Conservation (phyloP, 1,140 invertebrate species). For the Arctopsyche grandis region DNA sequence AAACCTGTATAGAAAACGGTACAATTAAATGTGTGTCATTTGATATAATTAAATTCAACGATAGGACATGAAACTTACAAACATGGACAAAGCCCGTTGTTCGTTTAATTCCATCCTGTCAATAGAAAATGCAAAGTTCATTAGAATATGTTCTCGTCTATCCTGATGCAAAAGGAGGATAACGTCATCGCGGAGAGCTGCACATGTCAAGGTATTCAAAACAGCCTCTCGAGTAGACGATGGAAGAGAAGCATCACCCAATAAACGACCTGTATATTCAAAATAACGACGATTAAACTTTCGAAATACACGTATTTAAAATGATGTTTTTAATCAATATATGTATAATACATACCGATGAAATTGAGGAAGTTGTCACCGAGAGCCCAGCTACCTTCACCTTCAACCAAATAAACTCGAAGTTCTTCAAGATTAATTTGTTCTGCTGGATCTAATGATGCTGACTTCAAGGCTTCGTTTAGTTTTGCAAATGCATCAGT, state of each 20-base stretch:
- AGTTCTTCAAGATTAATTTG: slow-evolving; percentile 80
- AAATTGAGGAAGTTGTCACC: slow-evolving; percentile 88
- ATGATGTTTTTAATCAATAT: background rate
- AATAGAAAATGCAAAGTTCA: slow-evolving; percentile 88
- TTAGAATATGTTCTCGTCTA: slow-evolving; percentile 85
- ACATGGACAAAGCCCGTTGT: slow-evolving; percentile 81
- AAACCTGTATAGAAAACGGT: slow-evolving; percentile 72
- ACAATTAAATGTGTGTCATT: slow-evolving; percentile 1
- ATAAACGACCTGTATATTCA: slow-evolving; percentile 69
- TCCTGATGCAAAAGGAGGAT: slow-evolving; percentile 92
- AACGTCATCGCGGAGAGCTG: slow-evolving; percentile 88
- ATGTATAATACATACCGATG: slow-evolving; percentile 71
- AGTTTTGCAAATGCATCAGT: slow-evolving; percentile 60
- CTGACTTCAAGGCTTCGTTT: slow-evolving; percentile 56
- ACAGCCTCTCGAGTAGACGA: slow-evolving; percentile 70
- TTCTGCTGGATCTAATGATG: slow-evolving; percentile 70
- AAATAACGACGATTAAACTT: slow-evolving; percentile 20
- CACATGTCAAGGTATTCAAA: slow-evolving; percentile 77
- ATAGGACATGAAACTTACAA: slow-evolving; percentile 71
- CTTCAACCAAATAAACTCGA: slow-evolving; percentile 85
- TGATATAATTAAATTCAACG: slow-evolving; percentile 17
- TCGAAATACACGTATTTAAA: slow-evolving; percentile 7
- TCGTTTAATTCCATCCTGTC: slow-evolving; percentile 81
- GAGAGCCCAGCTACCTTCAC: slow-evolving; percentile 91
- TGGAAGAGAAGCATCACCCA: slow-evolving; percentile 71